Percentiles rank a stretch among this genome's conserved stretches.
phyloP scores from a whole-genome alignment of 2,888 invertebrate species.

The Cyaniris semiargus region DNA sequence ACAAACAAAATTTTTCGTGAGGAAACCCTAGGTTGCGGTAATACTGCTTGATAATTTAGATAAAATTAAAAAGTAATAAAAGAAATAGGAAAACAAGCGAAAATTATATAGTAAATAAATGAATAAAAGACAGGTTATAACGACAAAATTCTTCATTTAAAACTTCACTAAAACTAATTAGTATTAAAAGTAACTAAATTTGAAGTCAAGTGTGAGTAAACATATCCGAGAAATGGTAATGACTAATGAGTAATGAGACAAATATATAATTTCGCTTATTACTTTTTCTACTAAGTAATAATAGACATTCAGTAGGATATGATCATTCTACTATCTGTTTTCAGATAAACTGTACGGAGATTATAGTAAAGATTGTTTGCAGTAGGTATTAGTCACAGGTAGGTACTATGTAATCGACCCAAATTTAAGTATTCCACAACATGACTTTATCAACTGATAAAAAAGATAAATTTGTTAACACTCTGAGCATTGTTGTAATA shows the following conservation, averaged over 20 bases:
- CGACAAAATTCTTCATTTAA: not conserved
- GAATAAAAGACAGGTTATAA: not conserved
- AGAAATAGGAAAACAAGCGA: not conserved
- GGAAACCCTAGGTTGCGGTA: too few relatives aligned
- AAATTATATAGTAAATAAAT: too few relatives aligned
- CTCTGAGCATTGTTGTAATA: slow-evolving; percentile 50
- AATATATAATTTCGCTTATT: not conserved
- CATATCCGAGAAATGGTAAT: not conserved
- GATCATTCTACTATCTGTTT: slow-evolving; percentile 15
- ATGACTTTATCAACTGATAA: slow-evolving; percentile 73
- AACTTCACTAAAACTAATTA: not conserved
- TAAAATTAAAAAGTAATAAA: not conserved
- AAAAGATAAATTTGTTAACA: slow-evolving; percentile 71
- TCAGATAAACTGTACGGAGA: slow-evolving; percentile 29
- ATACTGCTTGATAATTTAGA: too few relatives aligned
- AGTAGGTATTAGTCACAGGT: slow-evolving; percentile 47
- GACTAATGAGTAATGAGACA: not conserved
- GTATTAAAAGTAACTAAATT: not conserved
- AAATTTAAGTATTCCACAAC: slow-evolving; percentile 63
- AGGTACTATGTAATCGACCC: slow-evolving; percentile 59
- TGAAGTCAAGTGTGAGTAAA: not conserved
- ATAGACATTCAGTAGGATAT: slow-evolving; percentile 9
- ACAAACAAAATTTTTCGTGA: too few relatives aligned
- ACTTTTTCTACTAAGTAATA: slow-evolving; percentile 8
- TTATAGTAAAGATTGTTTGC: slow-evolving; percentile 37